Conservation (phyloP, 2,888 invertebrate species). For the Cryptosula pallasiana region DNA sequence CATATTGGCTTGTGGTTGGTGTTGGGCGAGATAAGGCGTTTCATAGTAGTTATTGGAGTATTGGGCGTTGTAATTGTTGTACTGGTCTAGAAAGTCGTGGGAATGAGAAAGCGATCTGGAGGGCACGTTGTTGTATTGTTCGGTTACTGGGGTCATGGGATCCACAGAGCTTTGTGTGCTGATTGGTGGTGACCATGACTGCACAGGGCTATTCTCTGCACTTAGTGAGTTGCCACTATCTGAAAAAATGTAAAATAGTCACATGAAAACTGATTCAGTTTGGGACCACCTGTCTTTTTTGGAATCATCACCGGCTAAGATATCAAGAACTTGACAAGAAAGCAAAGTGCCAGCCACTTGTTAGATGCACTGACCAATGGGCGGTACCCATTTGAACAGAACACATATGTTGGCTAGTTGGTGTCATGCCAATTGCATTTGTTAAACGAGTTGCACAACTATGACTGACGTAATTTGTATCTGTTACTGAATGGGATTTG, state of each 20-base stretch:
- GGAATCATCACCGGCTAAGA: too few relatives aligned
- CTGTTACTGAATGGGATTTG: not conserved
- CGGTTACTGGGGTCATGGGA: not conserved
- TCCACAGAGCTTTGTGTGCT: conserved; percentile 3
- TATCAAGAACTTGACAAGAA: too few relatives aligned
- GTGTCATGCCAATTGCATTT: not conserved
- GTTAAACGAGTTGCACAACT: not conserved
- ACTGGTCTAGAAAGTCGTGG: conserved; percentile 7
- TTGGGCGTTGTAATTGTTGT: not conserved
- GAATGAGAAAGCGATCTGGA: not conserved
- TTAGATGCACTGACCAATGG: not conserved
- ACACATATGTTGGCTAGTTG: not conserved
- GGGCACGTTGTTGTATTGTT: not conserved
- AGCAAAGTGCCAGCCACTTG: too few relatives aligned
- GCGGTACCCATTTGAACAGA: not conserved
- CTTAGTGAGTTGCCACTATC: not conserved
- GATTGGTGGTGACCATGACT: conserved; percentile 12
- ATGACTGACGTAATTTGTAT: not conserved
- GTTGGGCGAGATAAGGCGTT: not conserved
- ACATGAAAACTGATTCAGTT: not conserved
- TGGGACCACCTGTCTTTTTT: too few relatives aligned
- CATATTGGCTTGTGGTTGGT: not conserved
- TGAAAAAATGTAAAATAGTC: not conserved
- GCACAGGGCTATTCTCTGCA: not conserved
- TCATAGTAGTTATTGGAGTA: not conserved